Evolutionary conservation across 1,140 invertebrate genomes (phyloP).

Genomic region (Cryptotermes secundus): DNA sequence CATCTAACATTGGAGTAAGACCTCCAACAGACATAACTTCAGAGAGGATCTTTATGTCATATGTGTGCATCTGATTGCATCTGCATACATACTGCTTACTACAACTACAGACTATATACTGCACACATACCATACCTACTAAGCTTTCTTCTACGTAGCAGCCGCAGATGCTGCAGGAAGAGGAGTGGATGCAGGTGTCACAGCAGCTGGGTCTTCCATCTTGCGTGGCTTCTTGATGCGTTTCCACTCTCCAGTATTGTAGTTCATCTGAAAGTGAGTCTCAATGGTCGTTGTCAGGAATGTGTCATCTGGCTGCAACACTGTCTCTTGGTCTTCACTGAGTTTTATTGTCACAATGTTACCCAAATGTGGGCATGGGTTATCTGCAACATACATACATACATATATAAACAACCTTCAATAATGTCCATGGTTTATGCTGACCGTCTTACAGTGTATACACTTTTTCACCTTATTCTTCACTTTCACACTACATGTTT

Average conservation of each 20-base stretch:
- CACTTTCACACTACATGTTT: too few species aligned
- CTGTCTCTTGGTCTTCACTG: constrained; percentile 82
- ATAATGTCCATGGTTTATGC: too few species aligned
- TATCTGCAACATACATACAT: constrained; percentile 65
- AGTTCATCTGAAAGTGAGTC: constrained; percentile 97
- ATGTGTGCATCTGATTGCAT: too few species aligned
- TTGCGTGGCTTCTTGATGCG: constrained; percentile 77
- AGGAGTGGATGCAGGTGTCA: constrained; percentile 43
- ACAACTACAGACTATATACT: too few species aligned
- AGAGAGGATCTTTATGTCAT: too few species aligned
- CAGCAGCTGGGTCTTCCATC: constrained; percentile 36
- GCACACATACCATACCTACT: too few species aligned
- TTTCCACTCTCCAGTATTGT: constrained; percentile 92
- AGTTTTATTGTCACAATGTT: constrained; percentile 91
- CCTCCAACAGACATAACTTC: too few species aligned
- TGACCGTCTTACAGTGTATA: too few species aligned
- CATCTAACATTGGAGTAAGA: too few species aligned
- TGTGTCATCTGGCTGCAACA: constrained; percentile 71
- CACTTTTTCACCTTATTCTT: too few species aligned
- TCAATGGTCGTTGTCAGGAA: constrained; percentile 78
- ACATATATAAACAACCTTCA: background rate
- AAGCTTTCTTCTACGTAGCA: background rate
- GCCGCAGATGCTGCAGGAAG: constrained; percentile 40
- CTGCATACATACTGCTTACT: too few species aligned
- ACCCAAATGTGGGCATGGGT: constrained; percentile 90